Base-by-base conservation (phyloP, 2,888 invertebrate genomes). In the Alitta virens region DNA sequence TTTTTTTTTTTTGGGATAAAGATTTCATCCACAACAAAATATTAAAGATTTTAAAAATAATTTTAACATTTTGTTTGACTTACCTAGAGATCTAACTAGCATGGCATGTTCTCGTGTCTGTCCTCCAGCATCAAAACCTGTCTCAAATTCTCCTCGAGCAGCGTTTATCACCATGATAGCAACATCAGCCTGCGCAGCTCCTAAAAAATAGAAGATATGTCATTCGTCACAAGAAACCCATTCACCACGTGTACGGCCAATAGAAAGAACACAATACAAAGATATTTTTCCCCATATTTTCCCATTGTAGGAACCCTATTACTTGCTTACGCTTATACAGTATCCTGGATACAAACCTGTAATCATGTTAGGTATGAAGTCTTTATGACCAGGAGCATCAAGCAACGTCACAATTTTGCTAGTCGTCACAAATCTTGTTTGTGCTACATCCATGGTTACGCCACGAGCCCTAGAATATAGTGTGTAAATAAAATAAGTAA, bases 341-440 rank as follows among this genome's bases (percentile, higher is more conserved):
- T 7, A 33, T 33, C 7, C 33, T 7, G 12, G 33, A 33, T 12
- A 33, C 33, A 42, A 64, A 83, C 84, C 85, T 16, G 92, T 92
- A 71, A 99, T 99, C 98, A 99, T 99, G 76, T 99, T 98, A 1
- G 99, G 98, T 78, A 99, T 98, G 78, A 99, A 99, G 82, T 99
- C 99, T 80, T 93, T 95, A 82, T 99, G 99, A 0, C 99, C 99
- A 0, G 99, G 99, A 27, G 99, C 97, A 86, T 99, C 99, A 62
- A 99, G 84, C 52, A 99, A 72, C 7, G 81, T 81, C 26, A 84
- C 77, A 14, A 80, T 79, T 84, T 94, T 94, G 1, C 88, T 87
- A 60, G 88, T 87, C 0, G 96, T 94, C 83, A 94, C 92, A 85
- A 98, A 95, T 71, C 91, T 90, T 18, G 92, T 92, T 72, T 91